Conservation (phyloP, 1,140 invertebrate genomes). For the Nephila pilipes region DNA sequence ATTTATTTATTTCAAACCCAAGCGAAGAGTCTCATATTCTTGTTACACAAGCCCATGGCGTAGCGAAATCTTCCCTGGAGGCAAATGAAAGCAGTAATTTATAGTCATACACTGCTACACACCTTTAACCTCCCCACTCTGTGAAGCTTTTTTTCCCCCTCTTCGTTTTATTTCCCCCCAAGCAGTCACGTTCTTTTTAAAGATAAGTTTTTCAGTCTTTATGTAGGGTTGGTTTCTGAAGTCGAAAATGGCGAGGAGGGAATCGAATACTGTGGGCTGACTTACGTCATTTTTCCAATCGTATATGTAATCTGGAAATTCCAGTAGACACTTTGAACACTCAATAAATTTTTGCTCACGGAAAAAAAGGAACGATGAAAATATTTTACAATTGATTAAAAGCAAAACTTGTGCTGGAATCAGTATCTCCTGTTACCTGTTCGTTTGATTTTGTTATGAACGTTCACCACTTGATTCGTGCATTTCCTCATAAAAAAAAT, state of each 20-base stretch:
- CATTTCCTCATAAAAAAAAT: no score
- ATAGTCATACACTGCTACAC: constrained; percentile 54
- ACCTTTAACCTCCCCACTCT: constrained; percentile 42
- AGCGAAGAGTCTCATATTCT: neutral
- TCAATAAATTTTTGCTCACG: neutral
- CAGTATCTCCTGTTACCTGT: no score
- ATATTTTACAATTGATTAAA: no score
- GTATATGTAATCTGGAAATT: neutral
- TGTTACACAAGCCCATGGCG: constrained; percentile 24
- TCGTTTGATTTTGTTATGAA: no score
- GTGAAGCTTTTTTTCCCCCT: neutral
- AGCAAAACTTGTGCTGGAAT: no score
- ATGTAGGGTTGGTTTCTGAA: neutral
- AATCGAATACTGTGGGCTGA: neutral
- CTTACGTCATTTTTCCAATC: neutral
- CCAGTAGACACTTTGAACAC: neutral
- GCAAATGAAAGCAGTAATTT: constrained; percentile 47
- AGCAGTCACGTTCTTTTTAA: constrained; percentile 43
- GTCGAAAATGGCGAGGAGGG: neutral
- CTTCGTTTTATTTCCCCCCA: neutral
- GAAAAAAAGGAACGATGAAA: neutral
- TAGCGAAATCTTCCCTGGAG: neutral
- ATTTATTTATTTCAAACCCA: neutral
- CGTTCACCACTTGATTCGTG: no score
- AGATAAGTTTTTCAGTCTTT: constrained; percentile 16